Evolutionary conservation across 2,888 invertebrate genomes (phyloP), one percentile per base, ranked within the genome.

Genomic region (Parapristionchus giblindavisi): DNA sequence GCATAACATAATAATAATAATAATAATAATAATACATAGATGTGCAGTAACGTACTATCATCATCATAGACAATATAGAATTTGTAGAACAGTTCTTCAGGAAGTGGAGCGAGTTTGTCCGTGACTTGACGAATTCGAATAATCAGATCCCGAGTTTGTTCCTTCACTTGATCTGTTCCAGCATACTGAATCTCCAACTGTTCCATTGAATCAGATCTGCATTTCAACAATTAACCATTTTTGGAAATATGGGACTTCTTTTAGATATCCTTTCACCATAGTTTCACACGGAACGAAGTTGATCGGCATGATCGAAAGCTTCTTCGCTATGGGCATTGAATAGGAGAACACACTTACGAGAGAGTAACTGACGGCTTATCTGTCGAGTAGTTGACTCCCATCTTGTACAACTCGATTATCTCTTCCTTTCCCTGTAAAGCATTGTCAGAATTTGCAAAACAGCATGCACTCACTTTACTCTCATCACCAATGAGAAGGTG

Each of bases 51-150:
- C 63, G 24, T 8, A 65, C 63, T 65, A 0, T 65, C 63, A 40
- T 65, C 63, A 65, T 65, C 32, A 21, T 65, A 65, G 43, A 65
- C 6, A 40, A 65, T 32, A 43, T 65, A 65, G 63, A 65, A 65
- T 5, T 24, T 65, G 29, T 27, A 65, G 17, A 5, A 21, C 27
- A 29, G n/a, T 3, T 11, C 29, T 17, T 65, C 63, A 24, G 63
- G 63, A 3, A 65, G 43, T 29, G 36, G 21, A 24, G 63, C 63
- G n/a, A 65, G 38, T 17, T 38, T 43, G 17, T 40, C 63, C n/a
- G 43, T 65, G 14, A 65, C 29, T 29, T 65, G 63, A 38, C 29
- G 40, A 24, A 65, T 17, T 21, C 63, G 63, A 24, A 65, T 21
- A 43, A 65, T 27, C 21, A 65, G 63, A 1, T 65, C 63, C 1